Evolutionary conservation across 2,797 vertebrate genomes (phyloP).

Genomic region (Hypotaenidia philippensis): DNA sequence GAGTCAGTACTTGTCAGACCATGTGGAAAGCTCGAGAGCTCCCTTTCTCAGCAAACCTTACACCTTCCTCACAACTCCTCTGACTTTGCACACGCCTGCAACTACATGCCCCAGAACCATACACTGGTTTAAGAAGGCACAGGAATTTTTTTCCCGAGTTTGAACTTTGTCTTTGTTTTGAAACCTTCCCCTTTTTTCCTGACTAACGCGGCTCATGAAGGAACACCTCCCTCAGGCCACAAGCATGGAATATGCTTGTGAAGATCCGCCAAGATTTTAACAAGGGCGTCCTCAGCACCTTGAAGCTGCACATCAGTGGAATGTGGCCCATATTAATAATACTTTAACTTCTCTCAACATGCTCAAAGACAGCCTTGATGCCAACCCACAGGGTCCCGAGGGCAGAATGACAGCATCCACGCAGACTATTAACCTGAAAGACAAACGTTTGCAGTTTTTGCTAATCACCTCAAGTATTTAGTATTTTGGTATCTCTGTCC

Average conservation of each 20-base stretch:
- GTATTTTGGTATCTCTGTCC: neutral
- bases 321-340: slow-evolving; percentile 22
- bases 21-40: neutral
- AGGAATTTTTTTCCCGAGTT: neutral
- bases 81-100: slow-evolving; percentile 8
- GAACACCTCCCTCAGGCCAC: slow-evolving; percentile 45
- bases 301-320: slow-evolving; percentile 22
- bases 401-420: slow-evolving; percentile 52
- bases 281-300: slow-evolving; percentile 44
- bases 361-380: slow-evolving; percentile 32
- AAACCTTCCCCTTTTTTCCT: slow-evolving; percentile 20
- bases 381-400: slow-evolving; percentile 18
- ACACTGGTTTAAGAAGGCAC: neutral
- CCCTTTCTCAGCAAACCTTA: slow-evolving; percentile 1
- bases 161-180: slow-evolving; percentile 64
- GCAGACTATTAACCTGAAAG: slow-evolving; percentile 19
- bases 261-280: slow-evolving; percentile 55
- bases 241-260: slow-evolving; percentile 35
- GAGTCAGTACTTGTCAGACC: slow-evolving; percentile 1
- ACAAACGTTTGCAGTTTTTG: slow-evolving; percentile 22
- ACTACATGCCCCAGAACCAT: neutral
- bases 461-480: slow-evolving; percentile 24
- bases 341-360: slow-evolving; percentile 17
- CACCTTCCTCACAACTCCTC: neutral
- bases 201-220: slow-evolving; percentile 44